Base-by-base conservation (phyloP, 2,888 invertebrate genomes). In the Drosophila flavopinicola region DNA sequence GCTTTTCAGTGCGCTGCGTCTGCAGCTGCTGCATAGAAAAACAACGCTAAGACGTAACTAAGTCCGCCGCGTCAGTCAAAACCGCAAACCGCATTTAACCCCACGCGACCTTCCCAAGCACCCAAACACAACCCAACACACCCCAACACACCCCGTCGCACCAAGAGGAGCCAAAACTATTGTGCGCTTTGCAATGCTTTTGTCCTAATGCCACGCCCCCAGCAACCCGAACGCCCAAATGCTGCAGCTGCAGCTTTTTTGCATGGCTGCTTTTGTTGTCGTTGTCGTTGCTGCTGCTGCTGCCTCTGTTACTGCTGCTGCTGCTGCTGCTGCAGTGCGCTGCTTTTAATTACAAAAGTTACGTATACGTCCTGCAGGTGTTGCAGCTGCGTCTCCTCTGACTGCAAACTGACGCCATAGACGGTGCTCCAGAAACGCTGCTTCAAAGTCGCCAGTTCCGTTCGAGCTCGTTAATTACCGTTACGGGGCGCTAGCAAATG, bases 291-390 rank as follows among this genome's bases (percentile, higher is more conserved):
- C 41, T 24, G 38, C 24, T 25, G 42, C 33, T 32, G 45, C 20
- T 44, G 42, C 20, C 20, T n/a, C 7, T 29, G 44, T n/a, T 32
- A 27, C 10, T 20, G 59, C 15, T 61, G 30, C 7, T 48, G 41
- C 6, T 53, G 58, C 38, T 58, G 57, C 35, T 37, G 57, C 66
- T 60, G 78, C 87, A 77, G 17, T 86, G 85, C 75, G 85, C 63
- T 75, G 82, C 70, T 87, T 86, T 86, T 80, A 86, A 80, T 80
- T 80, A 86, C 80, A 86, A 87, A 87, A 87, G 82, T 85, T 82
- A 80, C 80, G 80, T 80, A 76, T 80, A 84, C 84, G 80, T 74
- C 70, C 84, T 80, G 86, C 86, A 80, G 80, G 86, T 86, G 80
- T 79, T 85, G 85, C 83, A 79, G 67, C 84, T 85, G 79, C 66